Conservation (phyloP, 2,113 vertebrate genomes). For the Dipodomys merriami region DNA sequence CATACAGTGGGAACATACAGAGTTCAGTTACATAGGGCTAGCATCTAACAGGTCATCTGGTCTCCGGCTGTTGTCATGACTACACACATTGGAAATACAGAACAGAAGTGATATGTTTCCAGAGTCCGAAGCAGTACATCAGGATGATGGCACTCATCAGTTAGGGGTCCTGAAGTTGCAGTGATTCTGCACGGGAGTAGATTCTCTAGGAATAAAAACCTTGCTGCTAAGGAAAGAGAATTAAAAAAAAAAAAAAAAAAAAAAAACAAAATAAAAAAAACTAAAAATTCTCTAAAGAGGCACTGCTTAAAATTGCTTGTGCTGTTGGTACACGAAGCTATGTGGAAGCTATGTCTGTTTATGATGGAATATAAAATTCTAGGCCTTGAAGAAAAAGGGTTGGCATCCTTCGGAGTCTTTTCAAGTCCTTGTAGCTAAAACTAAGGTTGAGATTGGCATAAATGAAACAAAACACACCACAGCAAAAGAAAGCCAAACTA, state of each 20-base stretch:
- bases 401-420: slow-evolving; percentile 81
- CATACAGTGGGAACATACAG: slow-evolving; percentile 86
- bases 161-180: slow-evolving; percentile 76
- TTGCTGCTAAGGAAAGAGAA: slow-evolving; percentile 80
- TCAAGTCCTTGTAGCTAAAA: slow-evolving; percentile 84
- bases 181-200: slow-evolving; percentile 77
- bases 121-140: slow-evolving; percentile 81
- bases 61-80: slow-evolving; percentile 76
- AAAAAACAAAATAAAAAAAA: slow-evolving; percentile 58
- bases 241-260: slow-evolving; percentile 42
- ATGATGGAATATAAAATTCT: slow-evolving; percentile 70
- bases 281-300: slow-evolving; percentile 62
- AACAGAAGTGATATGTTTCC: slow-evolving; percentile 76
- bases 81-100: slow-evolving; percentile 82
- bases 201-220: slow-evolving; percentile 80
- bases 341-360: slow-evolving; percentile 71
- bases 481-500: slow-evolving; percentile 61
- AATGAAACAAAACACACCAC: slow-evolving; percentile 65
- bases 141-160: slow-evolving; percentile 78
- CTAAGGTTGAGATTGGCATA: slow-evolving; percentile 72
- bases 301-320: slow-evolving; percentile 71
- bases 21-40: slow-evolving; percentile 74
- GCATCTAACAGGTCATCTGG: slow-evolving; percentile 80
- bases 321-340: slow-evolving; percentile 59
- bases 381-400: slow-evolving; percentile 71